Base-by-base conservation (phyloP, 2,113 vertebrate genomes). In the Emberiza fucata region DNA sequence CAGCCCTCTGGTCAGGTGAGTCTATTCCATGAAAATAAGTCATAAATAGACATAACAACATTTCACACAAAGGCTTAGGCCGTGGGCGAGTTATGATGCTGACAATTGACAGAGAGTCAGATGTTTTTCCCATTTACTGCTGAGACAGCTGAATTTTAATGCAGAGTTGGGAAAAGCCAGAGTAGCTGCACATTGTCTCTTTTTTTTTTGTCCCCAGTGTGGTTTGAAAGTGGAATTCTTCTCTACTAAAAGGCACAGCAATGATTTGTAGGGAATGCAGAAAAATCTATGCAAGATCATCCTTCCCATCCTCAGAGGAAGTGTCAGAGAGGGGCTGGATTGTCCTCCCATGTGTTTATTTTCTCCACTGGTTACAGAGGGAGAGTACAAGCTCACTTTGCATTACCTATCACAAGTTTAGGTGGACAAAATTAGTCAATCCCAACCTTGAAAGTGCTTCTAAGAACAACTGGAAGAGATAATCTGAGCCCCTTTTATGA, bases 21-120 rank as follows among this genome's bases (percentile, higher is more conserved):
- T 44, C n/a, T 66, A 29, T 92, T 88, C 80, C 86, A 75, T 94
- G 86, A 86, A 42, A 75, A 94, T 27, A 69, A 91, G n/a, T 73
- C 68, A 42, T 78, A 88, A 88, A 86, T 28, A 75, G 7, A 35
- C 14, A 53, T 27, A 86, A 40, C 57, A 94, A 51, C 86, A 68
- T 37, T 70, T 86, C 60, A 39, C 1, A 0, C 54, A 70, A 57
- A 81, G 60, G 33, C 27, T 85, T 40, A 50, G 42, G 48, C 33
- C 56, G 59, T 50, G 64, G 51, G 70, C 2, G 28, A 81, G 40
- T 40, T 79, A 77, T 53, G 71, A 28, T 66, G 72, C 40, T 94
- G 71, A 94, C 77, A 92, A 75, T 20, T 71, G 88, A 76, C 64
- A 77, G 75, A 59, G 42, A 33, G 65, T 92, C 86, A 92, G 69